Base-by-base conservation (phyloP, 1,140 invertebrate genomes). In the Zaprionus kolodkinae region DNA sequence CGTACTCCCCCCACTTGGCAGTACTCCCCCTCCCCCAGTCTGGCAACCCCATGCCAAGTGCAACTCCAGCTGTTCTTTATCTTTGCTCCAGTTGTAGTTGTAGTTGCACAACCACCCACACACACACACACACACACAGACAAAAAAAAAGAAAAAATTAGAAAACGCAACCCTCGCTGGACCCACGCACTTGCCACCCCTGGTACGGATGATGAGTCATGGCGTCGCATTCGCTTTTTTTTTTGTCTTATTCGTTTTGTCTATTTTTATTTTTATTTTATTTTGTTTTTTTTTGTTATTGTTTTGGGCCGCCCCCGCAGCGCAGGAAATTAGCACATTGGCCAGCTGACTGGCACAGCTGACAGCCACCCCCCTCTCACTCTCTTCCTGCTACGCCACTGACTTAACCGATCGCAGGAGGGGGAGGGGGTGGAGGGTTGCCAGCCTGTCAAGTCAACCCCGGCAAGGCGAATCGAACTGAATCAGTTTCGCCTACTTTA, bases 161-260 rank as follows among this genome's bases (percentile, higher is more conserved):
- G 33, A 57, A 57, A 67, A 27, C 54, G 30, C 68, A 54, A 30
- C 68, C 72, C 54, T n/a, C 43, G 11, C 13, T 12, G 11, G 21
- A 15, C 64, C 63, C 63, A 72, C 72, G 43, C 60, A 68, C 30
- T 17, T 17, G 43, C 45, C 67, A 63, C 60, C 54, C 67, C 67
- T 52, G 67, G 40, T 2, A 21, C 1, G 21, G 21, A 21, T 21
- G 21, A 76, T 76, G 68, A 76, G 55, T 76, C 72, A 76, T 76
- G 55, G 43, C 50, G 36, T 30, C 27, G 27, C 27, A 6, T 3
- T 30, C 27, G 27, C 27, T 40, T 33, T 43, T 40, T 40, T 69
- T 70, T 12, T 21, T 50, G 65, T 76, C 68, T 72, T 68, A 72
- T 76, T 76, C 71, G 68, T 43, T 72, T 60, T 76, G 73, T 68